Conservation (phyloP, 2,113 vertebrate genomes). For the Calonectris borealis region DNA sequence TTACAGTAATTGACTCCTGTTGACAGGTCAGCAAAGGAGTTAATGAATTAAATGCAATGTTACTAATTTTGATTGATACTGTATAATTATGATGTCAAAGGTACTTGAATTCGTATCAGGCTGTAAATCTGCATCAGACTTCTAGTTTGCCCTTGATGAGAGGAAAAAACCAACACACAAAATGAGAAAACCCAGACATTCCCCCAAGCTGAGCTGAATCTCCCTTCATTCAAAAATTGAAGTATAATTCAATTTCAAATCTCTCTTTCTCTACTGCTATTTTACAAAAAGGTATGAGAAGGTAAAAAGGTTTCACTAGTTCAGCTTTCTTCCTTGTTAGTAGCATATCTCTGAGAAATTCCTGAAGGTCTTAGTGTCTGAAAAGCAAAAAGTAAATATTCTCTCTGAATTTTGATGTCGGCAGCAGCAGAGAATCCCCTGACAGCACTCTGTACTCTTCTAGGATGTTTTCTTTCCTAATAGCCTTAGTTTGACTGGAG, state of each 20-base stretch:
- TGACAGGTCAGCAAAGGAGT: neutral
- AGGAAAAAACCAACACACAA: neutral
- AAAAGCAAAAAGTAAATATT: neutral
- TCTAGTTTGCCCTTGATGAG: neutral
- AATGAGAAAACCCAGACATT: neutral
- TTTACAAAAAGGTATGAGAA: neutral
- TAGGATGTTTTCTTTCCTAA: neutral
- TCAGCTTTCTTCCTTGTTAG: neutral
- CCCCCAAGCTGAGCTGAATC: neutral
- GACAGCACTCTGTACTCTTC: neutral
- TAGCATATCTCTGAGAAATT: neutral
- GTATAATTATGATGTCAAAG: constrained; percentile 10
- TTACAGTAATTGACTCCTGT: neutral
- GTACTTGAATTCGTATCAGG: neutral
- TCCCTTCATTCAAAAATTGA: neutral
- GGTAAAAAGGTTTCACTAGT: neutral
- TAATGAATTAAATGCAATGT: neutral
- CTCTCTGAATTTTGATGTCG: neutral
- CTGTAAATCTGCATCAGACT: neutral
- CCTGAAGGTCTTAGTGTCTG: neutral
- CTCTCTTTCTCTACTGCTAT: neutral
- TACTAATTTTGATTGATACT: constrained; percentile 15
- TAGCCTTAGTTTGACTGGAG: neutral
- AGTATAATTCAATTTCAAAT: neutral
- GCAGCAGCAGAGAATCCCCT: neutral